These are phyloP conservation scores for Lycaon pictus DNA, from an alignment of 2,113 vertebrate genomes.

Conservation along the genomic window DNA sequence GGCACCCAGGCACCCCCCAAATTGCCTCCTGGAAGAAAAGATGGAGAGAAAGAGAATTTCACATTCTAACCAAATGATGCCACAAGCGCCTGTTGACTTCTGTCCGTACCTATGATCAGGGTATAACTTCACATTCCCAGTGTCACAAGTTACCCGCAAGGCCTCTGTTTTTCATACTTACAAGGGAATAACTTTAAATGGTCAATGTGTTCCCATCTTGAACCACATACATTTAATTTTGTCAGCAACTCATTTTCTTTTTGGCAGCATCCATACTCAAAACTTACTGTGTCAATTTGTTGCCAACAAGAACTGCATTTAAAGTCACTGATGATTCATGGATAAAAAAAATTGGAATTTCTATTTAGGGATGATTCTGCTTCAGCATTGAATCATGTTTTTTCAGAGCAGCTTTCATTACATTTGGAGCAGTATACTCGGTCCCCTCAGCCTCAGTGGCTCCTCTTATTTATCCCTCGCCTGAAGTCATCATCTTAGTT, in stretches of 20 bases:
- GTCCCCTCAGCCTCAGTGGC: background rate
- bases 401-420: background rate
- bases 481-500: conserved; percentile 60
- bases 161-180: background rate
- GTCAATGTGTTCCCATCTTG: background rate
- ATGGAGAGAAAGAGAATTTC: background rate
- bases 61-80: background rate
- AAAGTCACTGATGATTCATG: conserved; percentile 30
- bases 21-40: background rate
- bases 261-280: background rate
- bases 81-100: background rate
- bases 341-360: conserved; percentile 29
- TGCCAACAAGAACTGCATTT: conserved; percentile 47
- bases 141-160: background rate
- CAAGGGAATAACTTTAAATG: background rate
- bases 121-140: background rate
- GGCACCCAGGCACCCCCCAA: background rate
- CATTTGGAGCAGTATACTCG: background rate
- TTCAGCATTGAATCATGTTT: background rate
- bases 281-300: conserved; percentile 3
- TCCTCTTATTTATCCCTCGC: conserved; percentile 53
- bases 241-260: conserved; percentile 38
- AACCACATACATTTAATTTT: conserved; percentile 5
- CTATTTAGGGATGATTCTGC: conserved; percentile 24
- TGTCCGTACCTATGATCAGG: background rate